Base-by-base conservation (phyloP, 2,888 invertebrate genomes). In the Microctonus brassicae region DNA sequence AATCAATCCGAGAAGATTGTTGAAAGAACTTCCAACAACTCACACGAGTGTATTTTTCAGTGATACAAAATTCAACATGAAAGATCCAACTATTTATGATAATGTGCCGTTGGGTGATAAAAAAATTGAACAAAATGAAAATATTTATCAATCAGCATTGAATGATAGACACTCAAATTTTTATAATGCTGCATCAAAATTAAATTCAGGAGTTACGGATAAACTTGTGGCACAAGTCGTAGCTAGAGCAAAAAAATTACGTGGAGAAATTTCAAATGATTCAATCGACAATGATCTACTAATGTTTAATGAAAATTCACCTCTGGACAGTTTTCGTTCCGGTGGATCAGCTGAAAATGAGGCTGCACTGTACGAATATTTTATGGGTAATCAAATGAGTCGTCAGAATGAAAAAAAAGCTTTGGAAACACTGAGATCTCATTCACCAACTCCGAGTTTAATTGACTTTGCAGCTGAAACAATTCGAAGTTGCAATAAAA, bases 381-480 rank as follows among this genome's bases (percentile, higher is more conserved):
- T 82, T 63, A 64, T 79, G 73, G 89, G 89, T 2, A 88, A 88
- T 72, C 83, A 86, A 55, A 87, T 89, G 86, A 81, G 83, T 9
- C 79, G 75, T 69, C 78, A 78, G 26, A 88, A 89, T 52, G 88
- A 89, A 75, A 80, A 82, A 63, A 79, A 84, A 77, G 88, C 88
- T 6, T 78, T 90, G 47, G 84, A 88, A 70, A 87, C 86, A 9
- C 82, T 89, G 24, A 81, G 86, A 69, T 84, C 86, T 4, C 84
- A 87, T 75, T 88, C 89, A 47, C 87, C 87, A 20, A 80, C 84
- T 33, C 83, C 85, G 73, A 86, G 80, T 76, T 76, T 82, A 20
- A 79, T 81, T 10, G 78, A 86, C 73, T 73, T 81, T 36, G 79
- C 79, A 20, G 76, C 78, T 0, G 78, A 81, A 70, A 75, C 78